Conservation (phyloP, 2,888 invertebrate genomes). For the Diplolepis rosae region DNA sequence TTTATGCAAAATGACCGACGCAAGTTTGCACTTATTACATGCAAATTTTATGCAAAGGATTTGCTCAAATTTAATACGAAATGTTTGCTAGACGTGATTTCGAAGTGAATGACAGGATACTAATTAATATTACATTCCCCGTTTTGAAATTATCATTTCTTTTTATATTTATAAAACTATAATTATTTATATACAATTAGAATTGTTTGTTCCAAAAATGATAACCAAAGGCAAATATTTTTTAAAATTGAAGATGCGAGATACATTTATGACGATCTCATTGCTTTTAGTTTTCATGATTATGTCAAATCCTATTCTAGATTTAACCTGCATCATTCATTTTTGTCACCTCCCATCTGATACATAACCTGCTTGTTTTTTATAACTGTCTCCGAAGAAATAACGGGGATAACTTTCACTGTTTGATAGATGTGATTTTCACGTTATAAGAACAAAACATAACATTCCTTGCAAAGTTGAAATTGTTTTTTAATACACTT, state of each 20-base stretch:
- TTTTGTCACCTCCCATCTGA: not conserved
- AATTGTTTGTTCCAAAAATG: too few species aligned
- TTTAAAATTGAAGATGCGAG: not conserved
- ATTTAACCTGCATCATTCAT: not conserved
- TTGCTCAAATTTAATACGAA: too few species aligned
- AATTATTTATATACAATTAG: too few species aligned
- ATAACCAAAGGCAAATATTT: too few species aligned
- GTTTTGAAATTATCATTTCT: too few species aligned
- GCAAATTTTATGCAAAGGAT: too few species aligned
- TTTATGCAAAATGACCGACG: too few species aligned
- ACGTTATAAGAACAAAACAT: slow-evolving; percentile 23
- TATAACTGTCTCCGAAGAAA: slow-evolving; percentile 40
- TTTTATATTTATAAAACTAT: too few species aligned
- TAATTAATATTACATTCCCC: too few species aligned
- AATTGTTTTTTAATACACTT: not conserved
- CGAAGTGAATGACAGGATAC: too few species aligned
- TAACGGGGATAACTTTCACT: slow-evolving; percentile 46
- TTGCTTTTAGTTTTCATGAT: not conserved
- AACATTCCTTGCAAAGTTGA: not conserved
- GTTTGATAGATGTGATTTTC: slow-evolving; percentile 22
- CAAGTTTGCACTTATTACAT: too few species aligned
- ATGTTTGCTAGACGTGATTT: too few species aligned
- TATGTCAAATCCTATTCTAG: not conserved
- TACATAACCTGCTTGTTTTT: slow-evolving; percentile 39
- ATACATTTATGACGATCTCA: not conserved